Conservation (phyloP, 2,797 vertebrate genomes). For the Pteropus rufus region DNA sequence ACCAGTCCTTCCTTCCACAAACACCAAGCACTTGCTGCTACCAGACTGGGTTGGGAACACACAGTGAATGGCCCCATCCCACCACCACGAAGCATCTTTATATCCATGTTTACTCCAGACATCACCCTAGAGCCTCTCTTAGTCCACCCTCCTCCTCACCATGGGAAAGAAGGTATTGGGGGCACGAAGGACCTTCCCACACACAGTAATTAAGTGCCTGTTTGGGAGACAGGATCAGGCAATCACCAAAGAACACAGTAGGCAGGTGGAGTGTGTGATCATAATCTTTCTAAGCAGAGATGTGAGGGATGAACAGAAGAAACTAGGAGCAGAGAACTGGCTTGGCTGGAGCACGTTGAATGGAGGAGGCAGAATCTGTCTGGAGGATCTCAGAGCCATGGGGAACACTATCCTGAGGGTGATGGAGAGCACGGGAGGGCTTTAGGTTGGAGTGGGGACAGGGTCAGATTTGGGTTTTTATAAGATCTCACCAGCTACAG, state of each 20-base stretch:
- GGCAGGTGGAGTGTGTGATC: too few relatives aligned
- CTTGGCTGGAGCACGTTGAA: neutral
- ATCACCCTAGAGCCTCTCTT: neutral
- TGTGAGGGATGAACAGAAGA: neutral
- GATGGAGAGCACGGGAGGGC: neutral
- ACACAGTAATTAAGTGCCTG: neutral
- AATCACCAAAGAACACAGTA: neutral
- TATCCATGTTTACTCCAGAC: neutral
- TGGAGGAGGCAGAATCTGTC: neutral
- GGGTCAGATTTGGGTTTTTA: neutral
- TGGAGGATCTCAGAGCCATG: neutral
- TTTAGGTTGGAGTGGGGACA: neutral
- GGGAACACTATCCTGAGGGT: neutral
- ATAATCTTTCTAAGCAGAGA: neutral
- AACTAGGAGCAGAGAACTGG: neutral
- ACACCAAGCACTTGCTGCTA: neutral
- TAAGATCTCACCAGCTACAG: neutral
- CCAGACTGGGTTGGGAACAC: neutral
- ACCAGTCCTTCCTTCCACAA: neutral
- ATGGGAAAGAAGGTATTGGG: neutral
- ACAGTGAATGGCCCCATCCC: neutral
- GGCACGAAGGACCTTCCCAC: neutral
- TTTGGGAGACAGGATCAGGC: neutral
- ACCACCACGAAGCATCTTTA: neutral
- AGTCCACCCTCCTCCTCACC: fast-evolving